phyloP scores from a whole-genome alignment of 2,888 invertebrate genomes.

The Uloborus plumipes region DNA sequence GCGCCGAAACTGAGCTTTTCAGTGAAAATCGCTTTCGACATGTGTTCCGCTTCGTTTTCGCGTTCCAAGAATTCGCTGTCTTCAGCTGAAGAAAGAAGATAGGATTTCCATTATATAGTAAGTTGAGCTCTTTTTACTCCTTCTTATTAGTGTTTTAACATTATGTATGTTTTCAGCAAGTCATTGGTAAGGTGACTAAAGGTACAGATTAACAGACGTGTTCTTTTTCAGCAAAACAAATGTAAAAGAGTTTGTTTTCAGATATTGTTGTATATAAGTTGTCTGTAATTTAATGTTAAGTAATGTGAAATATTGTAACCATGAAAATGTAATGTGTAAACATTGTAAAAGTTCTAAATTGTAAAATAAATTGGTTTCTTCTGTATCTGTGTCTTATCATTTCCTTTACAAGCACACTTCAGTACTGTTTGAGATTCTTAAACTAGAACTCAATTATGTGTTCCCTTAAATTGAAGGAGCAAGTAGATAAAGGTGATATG shows the following conservation, averaged over 20 bases:
- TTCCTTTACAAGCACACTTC: no score
- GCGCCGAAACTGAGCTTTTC: slow-evolving; percentile 1
- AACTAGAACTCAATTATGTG: no score
- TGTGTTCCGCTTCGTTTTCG: background rate
- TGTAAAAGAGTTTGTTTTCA: background rate
- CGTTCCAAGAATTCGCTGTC: background rate
- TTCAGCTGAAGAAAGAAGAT: background rate
- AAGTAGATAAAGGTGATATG: no score
- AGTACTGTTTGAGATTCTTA: no score
- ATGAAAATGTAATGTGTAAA: no score
- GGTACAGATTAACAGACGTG: background rate
- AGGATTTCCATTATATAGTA: slow-evolving; percentile 37
- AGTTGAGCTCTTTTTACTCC: slow-evolving; percentile 36
- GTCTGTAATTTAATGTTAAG: background rate
- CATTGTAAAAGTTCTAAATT: background rate
- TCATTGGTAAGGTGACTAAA: slow-evolving; percentile 53
- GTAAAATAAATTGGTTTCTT: slow-evolving; percentile 4
- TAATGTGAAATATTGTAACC: background rate
- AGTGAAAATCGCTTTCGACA: background rate
- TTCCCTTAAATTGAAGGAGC: no score
- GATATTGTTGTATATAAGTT: background rate
- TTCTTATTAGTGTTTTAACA: background rate
- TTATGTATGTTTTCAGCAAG: background rate
- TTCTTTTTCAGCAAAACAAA: background rate
- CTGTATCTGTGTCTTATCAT: background rate